Conservation (phyloP, 2,113 vertebrate species). For the Junco hyemalis region DNA sequence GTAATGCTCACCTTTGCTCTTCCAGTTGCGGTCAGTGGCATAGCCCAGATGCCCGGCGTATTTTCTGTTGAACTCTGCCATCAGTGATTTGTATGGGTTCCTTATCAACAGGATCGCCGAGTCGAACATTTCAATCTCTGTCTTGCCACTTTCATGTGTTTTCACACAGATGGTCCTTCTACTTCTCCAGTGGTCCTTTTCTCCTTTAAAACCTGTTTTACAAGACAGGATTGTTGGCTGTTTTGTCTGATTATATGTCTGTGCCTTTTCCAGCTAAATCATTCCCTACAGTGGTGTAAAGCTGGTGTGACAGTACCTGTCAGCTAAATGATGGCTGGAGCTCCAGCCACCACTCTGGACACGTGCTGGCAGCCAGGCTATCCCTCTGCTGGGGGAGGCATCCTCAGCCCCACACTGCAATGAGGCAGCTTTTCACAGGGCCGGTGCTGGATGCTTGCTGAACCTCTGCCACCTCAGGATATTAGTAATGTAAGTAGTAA, state of each 20-base stretch:
- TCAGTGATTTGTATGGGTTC: constrained; percentile 91
- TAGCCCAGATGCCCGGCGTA: constrained; percentile 95
- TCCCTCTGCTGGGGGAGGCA: not conserved
- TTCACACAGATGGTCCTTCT: constrained; percentile 94
- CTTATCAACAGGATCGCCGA: constrained; percentile 91
- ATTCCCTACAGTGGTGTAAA: not conserved
- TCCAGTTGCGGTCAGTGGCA: constrained; percentile 91
- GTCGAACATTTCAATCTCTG: constrained; percentile 94
- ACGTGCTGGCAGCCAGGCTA: accelerated
- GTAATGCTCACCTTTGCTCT: constrained; percentile 84
- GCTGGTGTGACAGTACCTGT: not conserved
- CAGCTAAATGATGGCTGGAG: not conserved
- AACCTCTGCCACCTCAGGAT: not conserved
- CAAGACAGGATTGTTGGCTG: not conserved
- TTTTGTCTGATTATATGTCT: not conserved
- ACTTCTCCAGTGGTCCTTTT: constrained; percentile 98
- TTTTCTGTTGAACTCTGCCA: constrained; percentile 96
- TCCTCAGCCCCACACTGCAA: accelerated
- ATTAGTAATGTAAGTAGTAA: too few species aligned
- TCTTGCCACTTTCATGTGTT: constrained; percentile 93
- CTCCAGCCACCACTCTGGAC: accelerated
- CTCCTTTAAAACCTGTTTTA: constrained; percentile 92
- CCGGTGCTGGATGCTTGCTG: not conserved
- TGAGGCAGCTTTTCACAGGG: not conserved
- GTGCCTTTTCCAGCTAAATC: not conserved